A percentile compares a stretch with the other conserved stretches of the same genome.
Evolutionary conservation across 2,113 vertebrate species (phyloP).

Genomic region (Rissa tridactyla): DNA sequence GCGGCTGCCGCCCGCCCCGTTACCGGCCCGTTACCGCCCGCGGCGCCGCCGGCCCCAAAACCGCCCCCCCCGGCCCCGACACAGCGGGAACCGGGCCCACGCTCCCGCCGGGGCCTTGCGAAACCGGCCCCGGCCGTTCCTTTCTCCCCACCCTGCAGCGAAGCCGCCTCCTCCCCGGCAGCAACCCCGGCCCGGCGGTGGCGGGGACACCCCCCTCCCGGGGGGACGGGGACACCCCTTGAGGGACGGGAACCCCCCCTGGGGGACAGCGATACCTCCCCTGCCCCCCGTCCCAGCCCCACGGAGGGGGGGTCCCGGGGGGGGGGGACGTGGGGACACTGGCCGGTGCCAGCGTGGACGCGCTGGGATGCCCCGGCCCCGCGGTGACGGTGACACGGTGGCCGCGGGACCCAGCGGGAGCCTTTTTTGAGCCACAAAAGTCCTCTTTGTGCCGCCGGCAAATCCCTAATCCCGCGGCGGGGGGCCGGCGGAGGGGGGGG

Average conservation of each 20-base stretch:
- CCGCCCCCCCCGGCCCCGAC: too few species aligned
- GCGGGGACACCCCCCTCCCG: too few species aligned
- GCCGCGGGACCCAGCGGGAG: background rate
- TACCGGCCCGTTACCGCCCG: background rate
- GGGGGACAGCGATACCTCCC: rapidly evolving
- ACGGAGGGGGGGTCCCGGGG: too few species aligned
- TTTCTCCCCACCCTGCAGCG: background rate
- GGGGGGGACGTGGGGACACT: too few species aligned
- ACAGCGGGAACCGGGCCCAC: background rate
- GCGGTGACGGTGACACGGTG: background rate
- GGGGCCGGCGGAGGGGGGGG: background rate
- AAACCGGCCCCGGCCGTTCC: background rate
- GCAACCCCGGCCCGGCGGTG: rapidly evolving
- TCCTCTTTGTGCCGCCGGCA: background rate
- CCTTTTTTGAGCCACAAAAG: background rate
- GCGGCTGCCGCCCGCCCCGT: background rate
- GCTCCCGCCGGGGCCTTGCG: background rate
- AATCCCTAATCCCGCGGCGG: background rate
- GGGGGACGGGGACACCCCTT: background rate
- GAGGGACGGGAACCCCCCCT: too few species aligned
- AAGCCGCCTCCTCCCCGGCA: background rate
- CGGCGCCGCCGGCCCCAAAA: background rate
- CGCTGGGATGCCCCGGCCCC: background rate
- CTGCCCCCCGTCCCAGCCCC: too few species aligned
- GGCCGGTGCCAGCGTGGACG: background rate